Evolutionary conservation across 1,140 invertebrate genomes (phyloP).

Genomic region (Bradysia coprophila): DNA sequence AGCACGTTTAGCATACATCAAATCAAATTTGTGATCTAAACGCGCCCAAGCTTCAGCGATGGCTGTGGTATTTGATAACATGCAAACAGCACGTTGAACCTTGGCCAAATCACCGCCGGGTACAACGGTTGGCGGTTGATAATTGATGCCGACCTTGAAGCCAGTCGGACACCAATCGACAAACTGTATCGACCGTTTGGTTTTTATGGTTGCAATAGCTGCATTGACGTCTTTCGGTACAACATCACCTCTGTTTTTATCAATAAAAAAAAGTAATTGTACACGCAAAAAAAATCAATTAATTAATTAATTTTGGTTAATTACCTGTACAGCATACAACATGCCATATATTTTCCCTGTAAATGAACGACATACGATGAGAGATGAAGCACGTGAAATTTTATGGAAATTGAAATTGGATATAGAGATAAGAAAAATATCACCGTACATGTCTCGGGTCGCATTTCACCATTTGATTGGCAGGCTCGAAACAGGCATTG

Average conservation of each 20-base stretch:
- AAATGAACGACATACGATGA: too few relatives aligned
- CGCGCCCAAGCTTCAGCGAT: slow-evolving; percentile 74
- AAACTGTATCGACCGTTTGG: slow-evolving; percentile 64
- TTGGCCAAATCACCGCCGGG: slow-evolving; percentile 67
- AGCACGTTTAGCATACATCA: slow-evolving; percentile 60
- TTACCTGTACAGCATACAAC: slow-evolving; percentile 74
- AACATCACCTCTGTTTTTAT: slow-evolving; percentile 40
- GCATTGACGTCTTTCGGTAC: slow-evolving; percentile 77
- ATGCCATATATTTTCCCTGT: slow-evolving; percentile 78
- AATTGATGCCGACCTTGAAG: slow-evolving; percentile 64
- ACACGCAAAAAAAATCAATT: too few relatives aligned
- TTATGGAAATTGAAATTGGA: too few relatives aligned
- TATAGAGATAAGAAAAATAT: too few relatives aligned
- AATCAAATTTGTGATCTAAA: slow-evolving; percentile 63
- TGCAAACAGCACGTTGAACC: slow-evolving; percentile 68
- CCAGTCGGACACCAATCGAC: slow-evolving; percentile 70
- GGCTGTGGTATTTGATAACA: slow-evolving; percentile 73
- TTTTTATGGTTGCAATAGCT: slow-evolving; percentile 78
- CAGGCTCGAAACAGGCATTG: slow-evolving; percentile 63
- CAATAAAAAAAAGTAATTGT: too few relatives aligned
- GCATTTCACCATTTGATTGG: slow-evolving; percentile 77
- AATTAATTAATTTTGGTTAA: too few relatives aligned
- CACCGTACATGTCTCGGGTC: slow-evolving; percentile 56
- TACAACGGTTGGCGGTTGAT: slow-evolving; percentile 68
- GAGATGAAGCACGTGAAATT: too few relatives aligned